Percentiles rank a stretch among this genome's conserved stretches.
Conservation (phyloP, 2,113 vertebrate species). For the Siphamia tubifer region DNA sequence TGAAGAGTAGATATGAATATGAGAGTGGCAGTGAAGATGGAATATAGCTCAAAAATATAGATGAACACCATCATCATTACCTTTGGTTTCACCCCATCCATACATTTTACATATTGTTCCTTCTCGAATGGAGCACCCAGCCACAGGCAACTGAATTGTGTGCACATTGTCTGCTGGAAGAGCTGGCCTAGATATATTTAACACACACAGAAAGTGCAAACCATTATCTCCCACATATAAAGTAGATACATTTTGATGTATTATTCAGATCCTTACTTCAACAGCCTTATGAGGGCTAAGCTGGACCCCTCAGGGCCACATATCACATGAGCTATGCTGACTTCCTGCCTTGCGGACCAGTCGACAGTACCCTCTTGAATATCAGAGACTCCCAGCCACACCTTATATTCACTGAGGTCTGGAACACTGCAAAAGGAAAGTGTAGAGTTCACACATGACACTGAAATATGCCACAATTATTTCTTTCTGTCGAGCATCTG, state of each 20-base stretch:
- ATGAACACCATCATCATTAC: conserved; percentile 79
- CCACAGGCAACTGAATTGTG: conserved; percentile 89
- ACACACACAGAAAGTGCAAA: conserved; percentile 11
- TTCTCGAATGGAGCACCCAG: conserved; percentile 91
- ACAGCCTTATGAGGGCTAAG: conserved; percentile 89
- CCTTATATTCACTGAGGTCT: conserved; percentile 92
- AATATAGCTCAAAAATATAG: too few relatives aligned
- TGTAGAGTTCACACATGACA: neutral
- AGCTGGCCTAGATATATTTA: conserved; percentile 80
- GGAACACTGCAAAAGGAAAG: conserved; percentile 79
- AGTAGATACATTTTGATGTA: neutral
- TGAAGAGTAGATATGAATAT: neutral
- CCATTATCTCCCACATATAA: neutral
- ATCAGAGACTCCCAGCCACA: conserved; percentile 90
- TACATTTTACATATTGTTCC: conserved; percentile 91
- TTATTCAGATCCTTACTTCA: conserved; percentile 80
- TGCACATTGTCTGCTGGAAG: conserved; percentile 86
- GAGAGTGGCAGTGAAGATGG: neutral
- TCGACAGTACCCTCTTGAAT: conserved; percentile 84
- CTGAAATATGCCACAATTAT: neutral
- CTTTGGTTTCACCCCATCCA: conserved; percentile 97
- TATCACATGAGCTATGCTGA: conserved; percentile 89
- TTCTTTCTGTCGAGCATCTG: neutral
- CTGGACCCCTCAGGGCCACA: conserved; percentile 92
- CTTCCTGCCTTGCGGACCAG: conserved; percentile 84